Evolutionary conservation across 92 coral and sea anemone species (phyloP).

Genomic region (Porites lobata): DNA sequence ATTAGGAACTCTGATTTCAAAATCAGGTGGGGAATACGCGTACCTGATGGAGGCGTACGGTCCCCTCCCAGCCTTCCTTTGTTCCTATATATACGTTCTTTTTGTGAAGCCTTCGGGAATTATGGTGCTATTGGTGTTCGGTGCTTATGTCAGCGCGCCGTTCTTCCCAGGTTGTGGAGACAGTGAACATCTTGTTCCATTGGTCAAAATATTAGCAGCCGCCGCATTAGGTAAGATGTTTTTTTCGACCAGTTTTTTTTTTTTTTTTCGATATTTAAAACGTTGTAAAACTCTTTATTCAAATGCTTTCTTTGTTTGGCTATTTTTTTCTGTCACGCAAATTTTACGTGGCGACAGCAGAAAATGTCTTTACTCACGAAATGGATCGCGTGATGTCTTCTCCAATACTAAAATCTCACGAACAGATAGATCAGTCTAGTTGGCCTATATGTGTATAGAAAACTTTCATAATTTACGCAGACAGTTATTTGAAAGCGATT

Average conservation of each 20-base stretch:
- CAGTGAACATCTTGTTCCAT: conserved; percentile 67
- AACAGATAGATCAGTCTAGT: too few relatives aligned
- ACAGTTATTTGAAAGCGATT: too few relatives aligned
- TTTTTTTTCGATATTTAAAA: neutral
- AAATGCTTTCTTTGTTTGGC: too few relatives aligned
- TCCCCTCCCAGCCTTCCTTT: conserved; percentile 83
- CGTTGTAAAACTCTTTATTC: neutral
- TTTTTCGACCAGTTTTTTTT: neutral
- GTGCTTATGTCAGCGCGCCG: conserved; percentile 82
- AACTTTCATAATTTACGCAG: too few relatives aligned
- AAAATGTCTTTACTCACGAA: too few relatives aligned
- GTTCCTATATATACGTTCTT: conserved; percentile 75
- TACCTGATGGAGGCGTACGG: conserved; percentile 83
- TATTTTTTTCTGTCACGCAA: too few relatives aligned
- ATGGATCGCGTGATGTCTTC: too few relatives aligned
- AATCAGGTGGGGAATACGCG: conserved; percentile 77
- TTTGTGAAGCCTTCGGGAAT: conserved; percentile 85
- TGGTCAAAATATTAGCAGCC: conserved; percentile 88
- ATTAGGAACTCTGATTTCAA: conserved; percentile 86
- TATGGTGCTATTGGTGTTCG: conserved; percentile 86
- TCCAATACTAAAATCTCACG: too few relatives aligned
- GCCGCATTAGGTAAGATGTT: conserved; percentile 83
- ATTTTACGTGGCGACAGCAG: too few relatives aligned
- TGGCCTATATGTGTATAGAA: too few relatives aligned
- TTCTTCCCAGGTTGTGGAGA: conserved; percentile 89